Evolutionary conservation across 2,113 vertebrate species (phyloP), one percentile per base, ranked within the genome.

Genomic region (Carassius gibelio): DNA sequence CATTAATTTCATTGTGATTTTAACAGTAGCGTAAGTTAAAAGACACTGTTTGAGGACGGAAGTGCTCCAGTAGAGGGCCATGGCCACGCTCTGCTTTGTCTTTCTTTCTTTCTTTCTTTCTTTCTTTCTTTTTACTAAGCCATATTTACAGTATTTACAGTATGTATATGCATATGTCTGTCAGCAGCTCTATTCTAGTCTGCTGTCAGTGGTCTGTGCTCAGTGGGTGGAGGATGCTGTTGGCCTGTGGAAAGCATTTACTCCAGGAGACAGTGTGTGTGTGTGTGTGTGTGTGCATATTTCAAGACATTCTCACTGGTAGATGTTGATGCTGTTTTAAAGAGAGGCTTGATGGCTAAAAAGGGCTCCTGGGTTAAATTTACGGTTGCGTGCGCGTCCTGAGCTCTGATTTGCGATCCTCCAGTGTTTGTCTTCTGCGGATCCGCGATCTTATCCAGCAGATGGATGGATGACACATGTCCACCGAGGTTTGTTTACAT

Each of bases 261-360:
- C 52, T 52, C 21, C 19, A 34, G 34, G 26, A 71, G 75, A 52
- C 66, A 17, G 5, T 75, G 19, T 81, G 76, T 87, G 75, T 62
- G 48, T 62, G 48, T 62, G 38, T 79, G 9, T 48, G 9, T 62
- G 48, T 62, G 38, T 79, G 71, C 52, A 64, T 84, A 85, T 79
- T 82, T 88, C 62, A 50, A 55, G 50, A 68, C 5, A 15, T 88
- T 71, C 85, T 88, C 62, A 84, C 85, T 80, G 81, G 83, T 89
- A 88, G 91, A 91, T 88, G 80, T 85, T 93, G 91, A 95, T 94
- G 93, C 88, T 90, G 88, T 93, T 95, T 95, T 95, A 95, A 95
- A 93, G 88, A 94, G 93, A 59, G 88, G 91, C 90, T 93, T 82
- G 52, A 88, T 89, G 85, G 90, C 94, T 94, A 93, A 93, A 94